Conservation (phyloP, 2,888 invertebrate species). For the Parthenolecanium corni region DNA sequence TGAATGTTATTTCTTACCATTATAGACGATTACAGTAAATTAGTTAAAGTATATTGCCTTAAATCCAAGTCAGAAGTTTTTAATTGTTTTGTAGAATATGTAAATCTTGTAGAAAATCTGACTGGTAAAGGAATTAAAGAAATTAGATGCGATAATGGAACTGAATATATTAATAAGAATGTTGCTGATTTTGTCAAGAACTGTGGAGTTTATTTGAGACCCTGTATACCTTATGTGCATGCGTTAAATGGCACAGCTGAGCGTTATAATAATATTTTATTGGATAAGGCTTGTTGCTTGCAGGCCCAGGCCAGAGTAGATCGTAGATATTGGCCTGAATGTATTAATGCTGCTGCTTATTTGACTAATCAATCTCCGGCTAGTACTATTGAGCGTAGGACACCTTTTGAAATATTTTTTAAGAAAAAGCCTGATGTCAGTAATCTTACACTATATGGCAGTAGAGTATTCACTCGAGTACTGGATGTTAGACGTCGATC, state of each 20-base stretch:
- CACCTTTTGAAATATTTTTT: conserved; percentile 35
- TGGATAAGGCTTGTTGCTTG: conserved; percentile 9
- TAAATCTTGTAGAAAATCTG: conserved; percentile 30
- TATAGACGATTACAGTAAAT: conserved; percentile 32
- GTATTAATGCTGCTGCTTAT: conserved; percentile 9
- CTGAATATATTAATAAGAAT: conserved; percentile 30
- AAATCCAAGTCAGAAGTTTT: conserved; percentile 31
- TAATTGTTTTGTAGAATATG: conserved; percentile 30
- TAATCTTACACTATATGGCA: conserved; percentile 35
- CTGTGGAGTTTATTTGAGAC: conserved; percentile 29
- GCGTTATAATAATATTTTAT: conserved; percentile 18
- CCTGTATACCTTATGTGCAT: conserved; percentile 24
- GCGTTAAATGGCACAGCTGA: conserved; percentile 29
- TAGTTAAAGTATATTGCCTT: conserved; percentile 19
- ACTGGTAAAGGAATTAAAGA: conserved; percentile 28
- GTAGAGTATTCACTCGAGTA: conserved; percentile 35
- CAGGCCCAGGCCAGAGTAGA: not conserved
- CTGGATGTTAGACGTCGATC: conserved; percentile 34
- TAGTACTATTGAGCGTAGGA: conserved; percentile 32
- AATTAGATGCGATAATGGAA: conserved; percentile 29
- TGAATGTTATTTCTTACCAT: conserved; percentile 32
- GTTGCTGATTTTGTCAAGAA: conserved; percentile 22
- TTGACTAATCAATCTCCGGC: conserved; percentile 27
- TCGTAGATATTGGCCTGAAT: conserved; percentile 24
- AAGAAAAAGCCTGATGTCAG: conserved; percentile 35